A percentile compares a stretch with the other conserved stretches of the same genome.
phyloP scores from a whole-genome alignment of 30 jellyfish, hydroid and myxozoan species.

The Turritopsis dohrnii region DNA sequence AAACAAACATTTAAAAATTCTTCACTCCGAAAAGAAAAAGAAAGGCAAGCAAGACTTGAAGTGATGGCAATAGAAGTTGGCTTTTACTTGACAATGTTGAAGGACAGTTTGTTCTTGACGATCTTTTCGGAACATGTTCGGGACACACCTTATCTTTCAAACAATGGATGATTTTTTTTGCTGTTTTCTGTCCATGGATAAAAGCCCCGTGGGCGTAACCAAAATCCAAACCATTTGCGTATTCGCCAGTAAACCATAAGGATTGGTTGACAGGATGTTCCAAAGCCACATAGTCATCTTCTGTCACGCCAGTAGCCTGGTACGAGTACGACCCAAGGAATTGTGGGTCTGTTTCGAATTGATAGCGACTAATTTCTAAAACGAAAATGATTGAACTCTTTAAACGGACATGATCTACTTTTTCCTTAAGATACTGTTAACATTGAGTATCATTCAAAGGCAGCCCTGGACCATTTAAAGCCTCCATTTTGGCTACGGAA shows the following conservation, averaged over 20 bases:
- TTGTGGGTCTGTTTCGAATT: conserved; percentile 44
- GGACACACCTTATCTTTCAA: background rate
- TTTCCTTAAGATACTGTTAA: background rate
- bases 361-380: conserved; percentile 27
- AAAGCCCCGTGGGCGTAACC: conserved; percentile 49
- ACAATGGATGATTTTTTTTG: conserved; percentile 22
- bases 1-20: no score
- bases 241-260: conserved; percentile 76
- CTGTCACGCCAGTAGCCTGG: conserved; percentile 41
- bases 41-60: no score
- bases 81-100: no score
- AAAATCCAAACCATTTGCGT: conserved; percentile 27
- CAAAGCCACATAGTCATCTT: conserved; percentile 20
- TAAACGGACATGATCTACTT: background rate
- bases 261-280: conserved; percentile 39
- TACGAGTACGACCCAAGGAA: conserved; percentile 56
- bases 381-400: background rate
- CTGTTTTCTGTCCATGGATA: conserved; percentile 37
- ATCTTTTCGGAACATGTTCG: background rate
- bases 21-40: no score
- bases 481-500: no score
- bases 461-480: background rate
- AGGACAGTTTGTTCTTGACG: background rate
- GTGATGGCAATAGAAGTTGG: no score
- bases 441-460: no score